A percentile compares a stretch with the other conserved stretches of the same genome.
Conservation (phyloP, 1,140 invertebrate species). For the Bombus balteatus region DNA sequence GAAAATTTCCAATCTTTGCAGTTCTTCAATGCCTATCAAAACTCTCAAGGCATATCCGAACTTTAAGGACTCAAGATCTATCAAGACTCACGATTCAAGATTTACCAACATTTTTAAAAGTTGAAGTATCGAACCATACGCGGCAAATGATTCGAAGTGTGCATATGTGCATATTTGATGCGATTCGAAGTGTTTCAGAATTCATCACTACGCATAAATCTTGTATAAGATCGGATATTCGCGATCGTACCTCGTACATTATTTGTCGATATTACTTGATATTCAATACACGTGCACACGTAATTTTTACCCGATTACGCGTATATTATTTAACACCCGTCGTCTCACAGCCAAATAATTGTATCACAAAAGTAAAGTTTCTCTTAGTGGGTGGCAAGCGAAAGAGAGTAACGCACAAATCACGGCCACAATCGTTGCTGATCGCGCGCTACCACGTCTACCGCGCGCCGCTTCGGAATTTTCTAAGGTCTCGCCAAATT, state of each 20-base stretch:
- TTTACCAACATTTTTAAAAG: not conserved
- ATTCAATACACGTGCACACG: not conserved
- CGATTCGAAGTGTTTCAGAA: not conserved
- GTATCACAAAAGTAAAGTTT: not conserved
- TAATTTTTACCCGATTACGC: not conserved
- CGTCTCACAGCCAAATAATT: not conserved
- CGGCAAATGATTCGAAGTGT: not conserved
- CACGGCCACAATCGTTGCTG: not conserved
- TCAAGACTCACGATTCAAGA: not conserved
- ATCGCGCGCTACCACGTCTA: not conserved
- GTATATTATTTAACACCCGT: not conserved
- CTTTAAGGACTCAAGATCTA: not conserved
- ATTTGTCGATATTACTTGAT: conserved; percentile 40
- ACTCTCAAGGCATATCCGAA: not conserved
- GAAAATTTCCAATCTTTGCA: not conserved
- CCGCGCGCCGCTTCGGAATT: conserved; percentile 53
- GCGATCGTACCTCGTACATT: conserved; percentile 63
- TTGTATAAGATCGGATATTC: not conserved
- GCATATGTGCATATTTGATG: too few relatives aligned
- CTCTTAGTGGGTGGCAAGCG: not conserved
- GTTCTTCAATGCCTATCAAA: not conserved
- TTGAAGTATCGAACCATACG: not conserved
- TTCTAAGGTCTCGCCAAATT: conserved; percentile 75
- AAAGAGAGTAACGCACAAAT: conserved; percentile 11
- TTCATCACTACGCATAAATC: not conserved